Base-by-base conservation (phyloP, 2,888 invertebrate species). In the Lasioglossum villosulum region DNA sequence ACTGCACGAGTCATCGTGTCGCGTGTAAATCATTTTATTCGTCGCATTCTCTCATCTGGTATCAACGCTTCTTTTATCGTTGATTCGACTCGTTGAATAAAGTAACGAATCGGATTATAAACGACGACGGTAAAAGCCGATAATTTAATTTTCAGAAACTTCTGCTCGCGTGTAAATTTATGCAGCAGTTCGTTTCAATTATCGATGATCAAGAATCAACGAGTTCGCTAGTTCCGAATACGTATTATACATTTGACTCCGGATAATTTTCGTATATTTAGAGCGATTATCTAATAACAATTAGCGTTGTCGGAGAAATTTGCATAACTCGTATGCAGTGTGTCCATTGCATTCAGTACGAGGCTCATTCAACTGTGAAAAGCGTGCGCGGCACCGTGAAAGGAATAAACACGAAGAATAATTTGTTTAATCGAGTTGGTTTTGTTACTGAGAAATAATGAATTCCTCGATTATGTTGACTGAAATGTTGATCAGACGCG, bases 401-500 rank as follows among this genome's bases (percentile, higher is more conserved):
- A 6, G 5, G 1, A 14, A 59, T 14, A 14, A 4, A 27, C 59
- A 14, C 59, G 4, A 14, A 27, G 19, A 19, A 42, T 30, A 63
- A 63, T 63, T 63, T 16, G 14, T 63, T 63, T 30, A 16, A 30
- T 16, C 16, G 59, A 63, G 30, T 1, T 30, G 30, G 59, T 63
- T 16, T 16, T 12, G 27, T 30, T 16, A 30, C 59, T 0, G 27
- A 8, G 59, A 6, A 14, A 27, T 5, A 14, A 63, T 16, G 2
- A 30, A 30, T 30, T 16, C 16, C 59, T 4, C 30, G 2, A 16
- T 42, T 23, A n/a, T 27, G 12, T 39, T 10, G 68, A 23, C 3
- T 30, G 27, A 23, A 45, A 72, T 19, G 72, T 48, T 10, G 68
- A 68, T 82, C 59, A 34, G 66, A 39, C 52, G 48, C 23, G 48